phyloP scores from a whole-genome alignment of 2,113 vertebrate species.

The Butastur rufipennis region DNA sequence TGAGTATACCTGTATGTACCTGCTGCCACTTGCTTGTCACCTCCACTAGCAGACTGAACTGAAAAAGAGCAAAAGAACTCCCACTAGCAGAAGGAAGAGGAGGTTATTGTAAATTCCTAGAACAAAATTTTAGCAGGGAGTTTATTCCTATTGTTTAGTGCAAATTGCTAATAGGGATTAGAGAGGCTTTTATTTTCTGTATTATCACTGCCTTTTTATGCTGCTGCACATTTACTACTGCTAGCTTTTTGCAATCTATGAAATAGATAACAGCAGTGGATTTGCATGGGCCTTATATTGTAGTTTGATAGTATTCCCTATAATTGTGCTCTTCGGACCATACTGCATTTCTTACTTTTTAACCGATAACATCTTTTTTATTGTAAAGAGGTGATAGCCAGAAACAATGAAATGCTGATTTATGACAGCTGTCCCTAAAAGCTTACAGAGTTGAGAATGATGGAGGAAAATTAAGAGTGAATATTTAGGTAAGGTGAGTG shows the following conservation, averaged over 20 bases:
- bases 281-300: constrained; percentile 54
- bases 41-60: background rate
- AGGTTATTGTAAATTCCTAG: background rate
- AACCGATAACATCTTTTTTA: constrained; percentile 44
- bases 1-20: background rate
- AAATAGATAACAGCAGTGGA: constrained; percentile 52
- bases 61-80: background rate
- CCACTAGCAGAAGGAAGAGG: background rate
- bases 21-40: background rate
- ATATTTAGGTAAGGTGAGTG: constrained; percentile 32
- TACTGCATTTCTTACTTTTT: constrained; percentile 48
- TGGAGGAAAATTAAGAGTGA: constrained; percentile 15
- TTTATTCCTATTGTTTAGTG: constrained; percentile 27
- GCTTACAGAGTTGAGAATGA: constrained; percentile 48
- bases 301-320: constrained; percentile 38
- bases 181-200: constrained; percentile 12
- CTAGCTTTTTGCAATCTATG: constrained; percentile 27
- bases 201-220: constrained; percentile 10
- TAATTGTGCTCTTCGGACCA: background rate
- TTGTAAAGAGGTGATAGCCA: constrained; percentile 54
- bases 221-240: background rate
- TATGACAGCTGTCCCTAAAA: constrained; percentile 57
- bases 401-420: constrained; percentile 66
- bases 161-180: constrained; percentile 13
- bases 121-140: constrained; percentile 1